phyloP scores from a whole-genome alignment of 2,888 invertebrate genomes.

The Eupithecia tripunctaria region DNA sequence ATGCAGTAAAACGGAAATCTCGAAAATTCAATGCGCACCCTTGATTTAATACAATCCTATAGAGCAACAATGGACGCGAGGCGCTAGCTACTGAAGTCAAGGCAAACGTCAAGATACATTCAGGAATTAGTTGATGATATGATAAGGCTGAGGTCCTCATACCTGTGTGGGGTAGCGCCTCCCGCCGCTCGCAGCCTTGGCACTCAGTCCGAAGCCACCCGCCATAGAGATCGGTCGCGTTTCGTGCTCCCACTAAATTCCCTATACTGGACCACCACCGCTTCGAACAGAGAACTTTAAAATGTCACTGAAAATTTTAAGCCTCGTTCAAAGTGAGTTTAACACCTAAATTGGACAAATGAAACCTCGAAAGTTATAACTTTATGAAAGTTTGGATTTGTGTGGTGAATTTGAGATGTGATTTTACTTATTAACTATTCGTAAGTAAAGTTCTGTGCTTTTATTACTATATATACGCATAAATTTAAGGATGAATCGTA shows the following conservation, averaged over 20 bases:
- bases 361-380: slow-evolving; percentile 54
- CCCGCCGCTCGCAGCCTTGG: slow-evolving; percentile 41
- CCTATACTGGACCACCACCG: slow-evolving; percentile 46
- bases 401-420: slow-evolving; percentile 76
- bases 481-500: slow-evolving; percentile 17
- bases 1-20: slow-evolving; percentile 17
- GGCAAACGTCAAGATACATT: slow-evolving; percentile 41
- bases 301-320: slow-evolving; percentile 58
- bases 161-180: slow-evolving; percentile 42
- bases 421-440: slow-evolving; percentile 61
- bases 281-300: slow-evolving; percentile 68
- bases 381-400: slow-evolving; percentile 66
- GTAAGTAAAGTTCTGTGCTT: slow-evolving; percentile 52
- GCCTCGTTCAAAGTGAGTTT: slow-evolving; percentile 54
- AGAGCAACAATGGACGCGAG: not conserved
- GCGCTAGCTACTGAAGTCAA: slow-evolving; percentile 35
- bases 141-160: slow-evolving; percentile 41
- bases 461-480: slow-evolving; percentile 16
- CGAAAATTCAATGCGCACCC: not conserved
- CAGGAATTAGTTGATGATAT: slow-evolving; percentile 44
- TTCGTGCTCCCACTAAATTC: slow-evolving; percentile 41
- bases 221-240: slow-evolving; percentile 54
- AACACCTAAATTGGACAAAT: slow-evolving; percentile 66
- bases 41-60: not conserved
- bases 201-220: slow-evolving; percentile 63